Evolutionary conservation across 2,888 invertebrate species (phyloP).

Genomic region (Allolobophora icterica): DNA sequence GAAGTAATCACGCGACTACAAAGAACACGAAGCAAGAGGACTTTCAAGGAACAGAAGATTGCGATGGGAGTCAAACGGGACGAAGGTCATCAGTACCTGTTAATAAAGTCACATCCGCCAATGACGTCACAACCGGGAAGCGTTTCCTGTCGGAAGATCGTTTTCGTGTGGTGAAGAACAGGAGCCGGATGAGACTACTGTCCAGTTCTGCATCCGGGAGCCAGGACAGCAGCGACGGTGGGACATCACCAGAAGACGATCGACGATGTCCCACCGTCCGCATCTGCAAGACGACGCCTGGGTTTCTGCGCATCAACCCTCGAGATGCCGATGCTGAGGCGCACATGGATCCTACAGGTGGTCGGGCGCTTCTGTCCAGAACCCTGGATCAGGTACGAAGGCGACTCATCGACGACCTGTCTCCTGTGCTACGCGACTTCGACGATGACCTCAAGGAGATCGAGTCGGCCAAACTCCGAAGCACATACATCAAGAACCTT

Average conservation of each 20-base stretch:
- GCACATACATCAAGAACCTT: conserved; percentile 55
- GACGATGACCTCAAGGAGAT: conserved; percentile 21
- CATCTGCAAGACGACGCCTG: conserved; percentile 29
- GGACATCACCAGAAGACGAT: neutral
- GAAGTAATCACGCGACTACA: neutral
- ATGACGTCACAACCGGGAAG: neutral
- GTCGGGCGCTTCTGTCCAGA: conserved; percentile 37
- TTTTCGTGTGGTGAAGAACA: neutral
- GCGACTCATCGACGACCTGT: conserved; percentile 41
- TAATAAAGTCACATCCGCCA: neutral
- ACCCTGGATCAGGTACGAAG: conserved; percentile 45
- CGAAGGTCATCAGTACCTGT: neutral
- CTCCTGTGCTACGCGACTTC: conserved; percentile 14
- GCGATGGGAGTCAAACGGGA: neutral
- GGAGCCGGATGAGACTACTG: neutral
- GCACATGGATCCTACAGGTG: neutral
- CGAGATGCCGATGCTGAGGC: neutral
- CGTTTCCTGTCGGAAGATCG: neutral
- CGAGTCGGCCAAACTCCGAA: conserved; percentile 41
- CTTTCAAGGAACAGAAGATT: neutral
- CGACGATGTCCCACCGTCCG: neutral
- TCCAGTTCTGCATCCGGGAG: neutral
- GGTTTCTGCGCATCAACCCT: conserved; percentile 4
- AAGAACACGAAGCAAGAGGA: neutral
- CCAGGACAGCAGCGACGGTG: neutral